Evolutionary conservation across 2,113 vertebrate species (phyloP).

Genomic region (Scytalopus superciliaris): DNA sequence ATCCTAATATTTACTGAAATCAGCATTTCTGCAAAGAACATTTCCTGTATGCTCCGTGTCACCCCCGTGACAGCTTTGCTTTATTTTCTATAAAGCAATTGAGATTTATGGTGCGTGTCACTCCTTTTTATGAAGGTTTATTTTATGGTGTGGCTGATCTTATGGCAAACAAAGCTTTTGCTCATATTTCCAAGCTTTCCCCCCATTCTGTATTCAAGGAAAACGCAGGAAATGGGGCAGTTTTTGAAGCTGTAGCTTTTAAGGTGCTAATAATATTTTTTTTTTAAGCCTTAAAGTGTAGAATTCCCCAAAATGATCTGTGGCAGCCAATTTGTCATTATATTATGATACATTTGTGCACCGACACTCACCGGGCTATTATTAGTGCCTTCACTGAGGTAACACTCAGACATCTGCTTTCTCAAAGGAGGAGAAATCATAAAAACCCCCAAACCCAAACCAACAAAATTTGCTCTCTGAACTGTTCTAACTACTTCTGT

Average conservation of each 20-base stretch:
- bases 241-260: background rate
- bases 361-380: background rate
- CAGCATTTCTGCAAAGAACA: background rate
- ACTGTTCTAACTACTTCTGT: background rate
- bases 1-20: background rate
- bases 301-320: background rate
- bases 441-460: background rate
- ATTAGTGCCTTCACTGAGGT: background rate
- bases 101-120: background rate
- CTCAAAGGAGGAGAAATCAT: background rate
- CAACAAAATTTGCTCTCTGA: background rate
- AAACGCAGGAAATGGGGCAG: background rate
- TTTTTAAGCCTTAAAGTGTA: background rate
- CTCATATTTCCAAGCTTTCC: background rate
- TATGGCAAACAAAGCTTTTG: constrained; percentile 7
- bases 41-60: background rate
- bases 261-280: background rate
- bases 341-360: background rate
- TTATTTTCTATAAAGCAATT: background rate
- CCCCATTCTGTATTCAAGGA: background rate
- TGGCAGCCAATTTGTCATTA: background rate
- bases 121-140: background rate
- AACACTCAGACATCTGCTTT: background rate
- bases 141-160: background rate
- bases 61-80: background rate